These are phyloP conservation scores for Phaetusa simplex DNA, from an alignment of 2,113 vertebrate species.

Conservation along the genomic window DNA sequence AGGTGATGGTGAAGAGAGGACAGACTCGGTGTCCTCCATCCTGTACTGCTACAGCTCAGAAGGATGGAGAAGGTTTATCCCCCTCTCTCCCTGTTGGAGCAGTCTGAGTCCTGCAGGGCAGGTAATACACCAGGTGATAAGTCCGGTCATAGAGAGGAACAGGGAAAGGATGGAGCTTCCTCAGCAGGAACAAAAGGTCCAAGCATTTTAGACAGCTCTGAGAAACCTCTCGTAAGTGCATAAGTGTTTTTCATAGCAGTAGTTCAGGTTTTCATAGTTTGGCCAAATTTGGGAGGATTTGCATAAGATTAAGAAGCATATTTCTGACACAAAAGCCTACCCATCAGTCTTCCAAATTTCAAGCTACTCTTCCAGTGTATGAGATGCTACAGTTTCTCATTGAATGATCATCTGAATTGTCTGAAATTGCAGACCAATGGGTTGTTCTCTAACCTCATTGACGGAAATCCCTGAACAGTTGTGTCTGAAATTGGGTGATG, in stretches of 20 bases:
- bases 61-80: background rate
- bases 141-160: background rate
- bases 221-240: background rate
- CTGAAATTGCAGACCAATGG: background rate
- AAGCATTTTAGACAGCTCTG: background rate
- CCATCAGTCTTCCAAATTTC: background rate
- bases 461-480: background rate
- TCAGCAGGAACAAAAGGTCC: background rate
- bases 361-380: background rate
- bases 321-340: background rate
- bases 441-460: background rate
- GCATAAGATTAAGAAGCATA: background rate
- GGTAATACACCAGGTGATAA: rapidly evolving
- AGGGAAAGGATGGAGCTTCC: background rate
- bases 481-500: background rate
- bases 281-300: background rate
- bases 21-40: background rate
- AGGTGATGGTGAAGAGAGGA: background rate
- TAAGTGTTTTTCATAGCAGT: background rate
- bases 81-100: background rate
- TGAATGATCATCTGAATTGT: background rate
- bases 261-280: background rate
- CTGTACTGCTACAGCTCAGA: background rate
- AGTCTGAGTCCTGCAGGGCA: background rate
- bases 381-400: background rate